These are phyloP conservation scores for Drosophila prosaltans DNA, from an alignment of 1,140 invertebrate genomes.

Conservation along the genomic window DNA sequence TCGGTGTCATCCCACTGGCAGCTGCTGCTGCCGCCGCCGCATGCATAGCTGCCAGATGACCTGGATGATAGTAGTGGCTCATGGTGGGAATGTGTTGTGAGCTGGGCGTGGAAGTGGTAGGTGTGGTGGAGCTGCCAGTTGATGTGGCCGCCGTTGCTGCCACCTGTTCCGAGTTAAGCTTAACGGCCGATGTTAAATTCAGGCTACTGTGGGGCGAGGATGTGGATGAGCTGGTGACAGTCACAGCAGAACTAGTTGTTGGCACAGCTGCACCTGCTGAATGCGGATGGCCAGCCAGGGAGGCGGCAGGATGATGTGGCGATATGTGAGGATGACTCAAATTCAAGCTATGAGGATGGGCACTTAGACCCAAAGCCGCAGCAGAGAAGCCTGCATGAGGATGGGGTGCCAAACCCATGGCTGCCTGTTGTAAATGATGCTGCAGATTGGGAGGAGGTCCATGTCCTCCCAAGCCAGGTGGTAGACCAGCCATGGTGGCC, in stretches of 20 bases:
- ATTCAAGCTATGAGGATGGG: slow-evolving; percentile 78
- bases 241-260: slow-evolving; percentile 64
- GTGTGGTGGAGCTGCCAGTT: slow-evolving; percentile 40
- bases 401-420: slow-evolving; percentile 63
- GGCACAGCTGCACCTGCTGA: slow-evolving; percentile 52
- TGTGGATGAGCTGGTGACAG: slow-evolving; percentile 45
- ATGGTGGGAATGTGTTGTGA: slow-evolving; percentile 78
- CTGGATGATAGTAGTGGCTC: slow-evolving; percentile 74
- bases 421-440: slow-evolving; percentile 75
- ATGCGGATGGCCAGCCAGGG: slow-evolving; percentile 51
- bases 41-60: slow-evolving; percentile 75
- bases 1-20: slow-evolving; percentile 56
- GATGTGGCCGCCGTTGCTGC: slow-evolving; percentile 15
- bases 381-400: slow-evolving; percentile 78
- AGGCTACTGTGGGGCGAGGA: slow-evolving; percentile 72
- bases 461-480: slow-evolving; percentile 57
- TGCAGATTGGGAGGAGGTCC: slow-evolving; percentile 71
- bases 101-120: slow-evolving; percentile 64
- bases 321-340: slow-evolving; percentile 80
- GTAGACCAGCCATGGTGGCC: slow-evolving; percentile 65
- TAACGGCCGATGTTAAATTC: slow-evolving; percentile 60
- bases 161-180: slow-evolving; percentile 44
- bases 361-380: slow-evolving; percentile 64
- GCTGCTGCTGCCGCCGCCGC: slow-evolving; percentile 60
- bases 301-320: slow-evolving; percentile 68